These are phyloP conservation scores for Helobdella robusta DNA, from an alignment of 2,888 invertebrate genomes.

Conservation along the genomic window DNA sequence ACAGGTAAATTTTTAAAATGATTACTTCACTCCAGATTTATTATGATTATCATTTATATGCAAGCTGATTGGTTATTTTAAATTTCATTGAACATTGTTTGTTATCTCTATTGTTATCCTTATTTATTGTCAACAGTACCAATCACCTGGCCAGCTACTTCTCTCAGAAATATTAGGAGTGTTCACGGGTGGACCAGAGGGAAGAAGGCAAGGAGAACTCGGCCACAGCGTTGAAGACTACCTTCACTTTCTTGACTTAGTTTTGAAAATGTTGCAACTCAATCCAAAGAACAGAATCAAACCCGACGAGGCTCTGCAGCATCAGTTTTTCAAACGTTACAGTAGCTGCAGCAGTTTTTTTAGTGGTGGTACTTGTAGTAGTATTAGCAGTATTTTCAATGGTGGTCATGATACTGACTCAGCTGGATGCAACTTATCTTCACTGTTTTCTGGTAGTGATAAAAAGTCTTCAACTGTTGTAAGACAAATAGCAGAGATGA, in stretches of 20 bases:
- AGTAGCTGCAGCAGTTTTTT: background rate
- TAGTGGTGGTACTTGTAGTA: too few relatives aligned
- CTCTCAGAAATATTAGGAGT: slow-evolving; percentile 88
- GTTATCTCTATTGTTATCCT: background rate
- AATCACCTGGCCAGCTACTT: slow-evolving; percentile 76
- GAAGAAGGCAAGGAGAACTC: slow-evolving; percentile 81
- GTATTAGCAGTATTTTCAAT: background rate
- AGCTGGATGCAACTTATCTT: too few relatives aligned
- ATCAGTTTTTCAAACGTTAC: slow-evolving; percentile 59
- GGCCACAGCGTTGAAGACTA: slow-evolving; percentile 95
- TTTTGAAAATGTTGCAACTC: slow-evolving; percentile 93
- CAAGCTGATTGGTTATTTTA: background rate
- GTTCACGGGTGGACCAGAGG: slow-evolving; percentile 90
- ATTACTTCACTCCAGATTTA: background rate
- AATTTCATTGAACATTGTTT: background rate
- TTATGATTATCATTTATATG: background rate
- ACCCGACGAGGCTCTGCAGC: slow-evolving; percentile 86
- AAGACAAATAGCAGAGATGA: background rate
- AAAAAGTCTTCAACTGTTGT: background rate
- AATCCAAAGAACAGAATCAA: slow-evolving; percentile 95
- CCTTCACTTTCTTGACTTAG: slow-evolving; percentile 96
- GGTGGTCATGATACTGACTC: background rate
- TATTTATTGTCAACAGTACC: slow-evolving; percentile 61
- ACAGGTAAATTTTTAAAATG: too few relatives aligned
- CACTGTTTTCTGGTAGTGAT: background rate